phyloP scores from a whole-genome alignment of 2,888 invertebrate species.

The Melikaiella ostensackeni region DNA sequence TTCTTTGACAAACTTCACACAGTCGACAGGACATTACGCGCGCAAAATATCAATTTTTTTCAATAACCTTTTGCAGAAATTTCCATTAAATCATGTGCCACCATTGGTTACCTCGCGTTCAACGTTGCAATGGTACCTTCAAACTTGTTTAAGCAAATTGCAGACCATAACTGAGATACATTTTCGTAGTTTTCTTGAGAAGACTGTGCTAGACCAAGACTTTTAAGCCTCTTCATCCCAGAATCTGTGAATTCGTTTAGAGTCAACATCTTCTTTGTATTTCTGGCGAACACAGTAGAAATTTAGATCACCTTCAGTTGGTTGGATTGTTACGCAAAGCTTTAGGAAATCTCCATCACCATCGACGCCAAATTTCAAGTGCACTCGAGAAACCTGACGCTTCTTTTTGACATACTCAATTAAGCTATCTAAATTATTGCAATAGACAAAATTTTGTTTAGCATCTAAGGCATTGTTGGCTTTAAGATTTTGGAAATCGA shows the following conservation, averaged over 20 bases:
- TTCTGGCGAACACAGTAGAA: background rate
- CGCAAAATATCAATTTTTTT: too few relatives aligned
- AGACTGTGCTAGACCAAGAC: slow-evolving; percentile 21
- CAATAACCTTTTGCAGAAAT: too few relatives aligned
- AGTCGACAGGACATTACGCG: too few relatives aligned
- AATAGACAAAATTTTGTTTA: too few relatives aligned
- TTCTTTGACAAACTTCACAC: too few relatives aligned
- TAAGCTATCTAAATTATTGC: slow-evolving; percentile 6
- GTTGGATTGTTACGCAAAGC: slow-evolving; percentile 40
- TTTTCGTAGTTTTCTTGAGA: slow-evolving; percentile 46
- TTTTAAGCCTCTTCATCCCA: slow-evolving; percentile 29
- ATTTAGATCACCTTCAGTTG: slow-evolving; percentile 2
- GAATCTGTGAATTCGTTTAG: slow-evolving; percentile 40
- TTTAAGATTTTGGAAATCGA: too few relatives aligned
- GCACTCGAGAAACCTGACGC: slow-evolving; percentile 7
- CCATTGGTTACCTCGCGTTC: too few relatives aligned
- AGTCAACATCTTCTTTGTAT: slow-evolving; percentile 19
- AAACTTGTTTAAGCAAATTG: too few relatives aligned
- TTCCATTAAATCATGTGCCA: too few relatives aligned
- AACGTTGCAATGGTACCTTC: too few relatives aligned
- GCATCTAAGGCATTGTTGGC: too few relatives aligned
- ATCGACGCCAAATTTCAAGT: slow-evolving; percentile 26
- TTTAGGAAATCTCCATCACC: slow-evolving; percentile 31
- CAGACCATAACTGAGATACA: too few relatives aligned
- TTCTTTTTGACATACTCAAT: slow-evolving; percentile 35